Percentiles rank a stretch among this genome's conserved stretches.
Conservation (phyloP, 2,888 invertebrate genomes). For the Watsonalla binaria region DNA sequence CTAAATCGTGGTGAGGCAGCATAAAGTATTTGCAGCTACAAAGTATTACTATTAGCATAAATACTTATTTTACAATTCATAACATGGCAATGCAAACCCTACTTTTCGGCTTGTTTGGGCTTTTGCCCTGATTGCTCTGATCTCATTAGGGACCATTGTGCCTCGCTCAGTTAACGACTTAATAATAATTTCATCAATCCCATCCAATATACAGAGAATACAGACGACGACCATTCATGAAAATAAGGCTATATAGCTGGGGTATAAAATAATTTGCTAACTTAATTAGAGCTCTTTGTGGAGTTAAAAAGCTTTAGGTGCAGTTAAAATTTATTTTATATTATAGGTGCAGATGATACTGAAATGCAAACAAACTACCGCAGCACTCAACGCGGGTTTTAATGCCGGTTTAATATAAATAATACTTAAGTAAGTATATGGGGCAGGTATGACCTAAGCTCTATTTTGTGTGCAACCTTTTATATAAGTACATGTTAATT, state of each 20-base stretch:
- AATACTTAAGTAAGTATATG: no score
- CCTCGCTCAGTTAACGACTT: slow-evolving; percentile 17
- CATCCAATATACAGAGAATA: neutral
- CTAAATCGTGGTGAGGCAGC: no score
- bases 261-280: neutral
- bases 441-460: no score
- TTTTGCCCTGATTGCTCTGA: neutral
- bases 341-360: no score
- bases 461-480: no score
- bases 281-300: neutral
- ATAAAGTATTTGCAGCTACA: no score
- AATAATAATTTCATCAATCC: slow-evolving; percentile 14
- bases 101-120: neutral
- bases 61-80: no score
- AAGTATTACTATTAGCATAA: no score
- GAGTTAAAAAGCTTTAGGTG: neutral
- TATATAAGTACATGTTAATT: no score
- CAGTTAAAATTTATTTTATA: neutral
- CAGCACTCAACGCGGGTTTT: no score
- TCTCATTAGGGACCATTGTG: slow-evolving; percentile 1
- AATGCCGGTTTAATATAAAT: no score
- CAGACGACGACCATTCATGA: neutral
- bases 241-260: neutral
- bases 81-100: neutral
- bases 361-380: no score